Conservation (phyloP, 2,113 vertebrate genomes). For the Thermophis baileyi region DNA sequence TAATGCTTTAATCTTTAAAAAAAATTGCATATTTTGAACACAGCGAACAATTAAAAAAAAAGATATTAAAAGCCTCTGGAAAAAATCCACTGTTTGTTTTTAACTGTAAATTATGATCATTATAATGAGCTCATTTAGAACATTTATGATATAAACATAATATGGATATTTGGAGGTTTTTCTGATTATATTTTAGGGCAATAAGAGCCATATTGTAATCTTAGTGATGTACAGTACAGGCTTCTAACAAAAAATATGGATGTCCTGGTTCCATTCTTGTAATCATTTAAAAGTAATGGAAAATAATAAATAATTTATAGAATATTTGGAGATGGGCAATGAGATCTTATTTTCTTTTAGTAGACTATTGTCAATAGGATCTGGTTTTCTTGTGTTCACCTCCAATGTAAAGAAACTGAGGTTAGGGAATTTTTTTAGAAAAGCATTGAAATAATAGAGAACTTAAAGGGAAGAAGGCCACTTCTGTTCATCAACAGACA, state of each 20-base stretch:
- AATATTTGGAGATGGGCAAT: slow-evolving; percentile 34
- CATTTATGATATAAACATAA: slow-evolving; percentile 76
- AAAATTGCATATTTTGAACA: slow-evolving; percentile 81
- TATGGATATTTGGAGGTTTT: slow-evolving; percentile 70
- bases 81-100: slow-evolving; percentile 78
- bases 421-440: not conserved
- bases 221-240: slow-evolving; percentile 48
- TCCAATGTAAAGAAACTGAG: not conserved
- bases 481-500: not conserved
- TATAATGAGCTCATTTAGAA: slow-evolving; percentile 79
- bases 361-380: not conserved
- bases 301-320: slow-evolving; percentile 32
- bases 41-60: slow-evolving; percentile 80
- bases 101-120: slow-evolving; percentile 80
- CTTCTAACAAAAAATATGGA: slow-evolving; percentile 45
- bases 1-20: slow-evolving; percentile 84
- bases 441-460: not conserved
- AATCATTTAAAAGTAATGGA: not conserved
- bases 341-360: not conserved
- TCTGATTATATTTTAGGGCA: slow-evolving; percentile 67
- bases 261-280: slow-evolving; percentile 40
- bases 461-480: not conserved
- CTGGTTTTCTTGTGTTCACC: not conserved
- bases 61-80: slow-evolving; percentile 80
- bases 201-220: slow-evolving; percentile 64